These are phyloP conservation scores for Drosophila takahashii DNA, from an alignment of 1,140 invertebrate species.

Conservation along the genomic window DNA sequence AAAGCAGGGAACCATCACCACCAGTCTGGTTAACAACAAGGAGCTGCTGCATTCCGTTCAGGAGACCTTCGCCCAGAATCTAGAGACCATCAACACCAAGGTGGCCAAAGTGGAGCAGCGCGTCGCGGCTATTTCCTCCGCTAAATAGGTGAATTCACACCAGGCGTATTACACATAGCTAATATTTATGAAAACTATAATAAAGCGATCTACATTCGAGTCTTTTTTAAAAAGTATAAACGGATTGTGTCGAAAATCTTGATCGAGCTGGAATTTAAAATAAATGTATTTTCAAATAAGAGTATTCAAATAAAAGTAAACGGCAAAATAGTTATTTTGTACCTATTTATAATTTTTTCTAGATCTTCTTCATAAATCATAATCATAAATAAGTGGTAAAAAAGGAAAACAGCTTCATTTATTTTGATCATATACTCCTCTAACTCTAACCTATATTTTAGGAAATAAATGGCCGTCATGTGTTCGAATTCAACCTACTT, in stretches of 20 bases:
- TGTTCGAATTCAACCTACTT: too few species aligned
- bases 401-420: too few species aligned
- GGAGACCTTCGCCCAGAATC: constrained; percentile 91
- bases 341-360: too few species aligned
- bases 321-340: too few species aligned
- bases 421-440: too few species aligned
- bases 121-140: constrained; percentile 85
- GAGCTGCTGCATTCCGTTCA: constrained; percentile 92
- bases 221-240: constrained; percentile 26
- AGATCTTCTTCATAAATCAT: too few species aligned
- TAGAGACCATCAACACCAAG: constrained; percentile 91
- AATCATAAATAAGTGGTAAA: too few species aligned
- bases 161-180: constrained; percentile 20
- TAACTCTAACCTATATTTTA: too few species aligned
- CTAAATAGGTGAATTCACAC: constrained; percentile 48
- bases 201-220: constrained; percentile 34
- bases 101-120: constrained; percentile 90
- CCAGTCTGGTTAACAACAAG: constrained; percentile 91
- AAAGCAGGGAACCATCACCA: constrained; percentile 90
- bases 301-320: background rate
- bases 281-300: background rate
- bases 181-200: constrained; percentile 42
- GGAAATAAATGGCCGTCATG: too few species aligned
- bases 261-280: background rate
- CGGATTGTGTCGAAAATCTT: background rate